Base-by-base conservation (phyloP, 2,888 invertebrate species). In the Chloromyia formosa region DNA sequence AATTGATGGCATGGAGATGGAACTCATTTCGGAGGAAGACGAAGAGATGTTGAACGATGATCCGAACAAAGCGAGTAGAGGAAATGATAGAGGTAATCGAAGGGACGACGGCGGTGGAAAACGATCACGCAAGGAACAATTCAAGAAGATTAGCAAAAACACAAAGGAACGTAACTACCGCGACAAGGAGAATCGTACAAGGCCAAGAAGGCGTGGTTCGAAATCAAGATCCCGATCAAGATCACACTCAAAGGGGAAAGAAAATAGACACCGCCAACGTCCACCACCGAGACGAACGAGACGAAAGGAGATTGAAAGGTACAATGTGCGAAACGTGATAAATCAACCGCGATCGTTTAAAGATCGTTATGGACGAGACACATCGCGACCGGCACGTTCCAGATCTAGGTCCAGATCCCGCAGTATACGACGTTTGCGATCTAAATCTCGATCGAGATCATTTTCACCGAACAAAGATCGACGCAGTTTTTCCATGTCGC, bases 111-210 rank as follows among this genome's bases (percentile, higher is more conserved):
- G 53, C 22, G 73, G 78, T 74, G 62, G 81, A 76, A 82, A 82
- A 73, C 85, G 86, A 53, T 83, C 83, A 40, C 87, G 87, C 78
- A 87, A 86, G 75, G 88, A 89, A 62, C 90, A 90, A 81, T 95
- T 95, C 87, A 95, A 94, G 81, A 94, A 94, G 82, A 86, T 93
- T 12, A 92, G 92, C 60, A 93, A 92, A 83, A 92, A 87, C 78
- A 91, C 90, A 20, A 93, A 92, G 82, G 93, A 92, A 80, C 87
- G 93, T 76, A 94, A 91, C 80, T 95, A 95, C 81, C 88, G 94
- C 7, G 92, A 92, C 64, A 90, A 90, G 74, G 73, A 75, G 12
- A 80, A 79, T 66, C 56, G 62, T 14, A 42, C 9, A 9, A 82
- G 79, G 83, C 84, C 81, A 78, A 84, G 62, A 40, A 75, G 62